Percentiles rank a stretch among this genome's conserved stretches.
phyloP scores from a whole-genome alignment of 2,888 invertebrate species.

The Parascotia fuliginaria region DNA sequence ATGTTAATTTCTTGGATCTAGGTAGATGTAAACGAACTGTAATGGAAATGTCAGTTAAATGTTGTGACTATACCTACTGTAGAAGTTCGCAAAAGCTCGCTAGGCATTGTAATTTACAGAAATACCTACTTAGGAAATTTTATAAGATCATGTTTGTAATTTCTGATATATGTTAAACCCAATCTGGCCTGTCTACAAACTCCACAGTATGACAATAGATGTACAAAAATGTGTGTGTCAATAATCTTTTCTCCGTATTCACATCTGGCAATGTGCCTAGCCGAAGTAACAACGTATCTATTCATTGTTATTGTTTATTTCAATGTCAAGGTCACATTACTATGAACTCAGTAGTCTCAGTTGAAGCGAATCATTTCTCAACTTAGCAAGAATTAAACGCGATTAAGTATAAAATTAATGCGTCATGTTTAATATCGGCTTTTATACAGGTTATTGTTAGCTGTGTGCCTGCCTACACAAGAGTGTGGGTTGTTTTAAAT shows the following conservation, averaged over 20 bases:
- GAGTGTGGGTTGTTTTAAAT: slow-evolving; percentile 38
- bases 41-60: no score
- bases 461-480: no score
- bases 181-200: slow-evolving; percentile 10
- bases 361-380: slow-evolving; percentile 31
- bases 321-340: slow-evolving; percentile 50
- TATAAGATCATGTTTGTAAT: not conserved
- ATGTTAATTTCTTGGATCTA: no score
- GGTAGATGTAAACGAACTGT: no score
- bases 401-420: slow-evolving; percentile 22
- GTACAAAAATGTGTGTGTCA: slow-evolving; percentile 8
- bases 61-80: no score
- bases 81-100: no score
- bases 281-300: slow-evolving; percentile 34
- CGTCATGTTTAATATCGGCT: slow-evolving; percentile 29
- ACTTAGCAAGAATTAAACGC: slow-evolving; percentile 29
- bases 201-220: not conserved
- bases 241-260: slow-evolving; percentile 23
- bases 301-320: slow-evolving; percentile 39
- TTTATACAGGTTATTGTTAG: no score
- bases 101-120: no score
- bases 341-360: slow-evolving; percentile 16
- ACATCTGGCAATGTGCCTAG: slow-evolving; percentile 48
- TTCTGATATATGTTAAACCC: slow-evolving; percentile 11
- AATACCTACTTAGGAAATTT: not conserved